These are phyloP conservation scores for Abrostola triplasia DNA, from an alignment of 2,888 invertebrate genomes.

Conservation along the genomic window DNA sequence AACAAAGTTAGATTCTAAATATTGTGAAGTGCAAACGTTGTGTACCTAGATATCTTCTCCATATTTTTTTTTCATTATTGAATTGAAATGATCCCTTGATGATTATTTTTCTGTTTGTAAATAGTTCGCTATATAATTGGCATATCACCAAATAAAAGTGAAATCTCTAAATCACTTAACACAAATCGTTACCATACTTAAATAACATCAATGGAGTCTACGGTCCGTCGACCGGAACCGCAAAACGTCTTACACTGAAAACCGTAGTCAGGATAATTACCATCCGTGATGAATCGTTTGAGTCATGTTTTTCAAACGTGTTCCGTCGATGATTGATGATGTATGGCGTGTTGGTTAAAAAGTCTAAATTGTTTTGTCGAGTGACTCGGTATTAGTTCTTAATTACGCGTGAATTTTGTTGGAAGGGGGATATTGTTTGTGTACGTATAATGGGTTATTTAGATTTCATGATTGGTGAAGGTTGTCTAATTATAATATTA, in stretches of 20 bases:
- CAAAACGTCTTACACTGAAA: conserved; percentile 52
- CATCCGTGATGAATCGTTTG: conserved; percentile 63
- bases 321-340: conserved; percentile 59
- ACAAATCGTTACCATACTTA: conserved; percentile 25
- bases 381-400: conserved; percentile 53
- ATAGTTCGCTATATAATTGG: neutral
- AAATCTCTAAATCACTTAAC: conserved; percentile 23
- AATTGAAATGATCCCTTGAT: too few relatives aligned
- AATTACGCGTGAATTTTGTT: conserved; percentile 45
- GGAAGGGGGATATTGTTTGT: conserved; percentile 14
- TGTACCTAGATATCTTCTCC: too few relatives aligned
- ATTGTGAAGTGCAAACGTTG: too few relatives aligned
- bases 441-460: conserved; percentile 5
- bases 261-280: conserved; percentile 63
- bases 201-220: conserved; percentile 50
- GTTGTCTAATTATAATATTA: too few relatives aligned
- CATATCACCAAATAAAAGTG: conserved; percentile 4
- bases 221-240: conserved; percentile 46
- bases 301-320: conserved; percentile 63
- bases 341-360: conserved; percentile 50
- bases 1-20: too few relatives aligned
- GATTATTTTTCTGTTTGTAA: too few relatives aligned
- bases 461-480: conserved; percentile 18
- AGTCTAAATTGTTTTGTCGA: conserved; percentile 56
- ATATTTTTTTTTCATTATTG: too few relatives aligned